These are phyloP conservation scores for Pentalonia nigronervosa DNA, from an alignment of 1,140 invertebrate genomes.

Conservation along the genomic window DNA sequence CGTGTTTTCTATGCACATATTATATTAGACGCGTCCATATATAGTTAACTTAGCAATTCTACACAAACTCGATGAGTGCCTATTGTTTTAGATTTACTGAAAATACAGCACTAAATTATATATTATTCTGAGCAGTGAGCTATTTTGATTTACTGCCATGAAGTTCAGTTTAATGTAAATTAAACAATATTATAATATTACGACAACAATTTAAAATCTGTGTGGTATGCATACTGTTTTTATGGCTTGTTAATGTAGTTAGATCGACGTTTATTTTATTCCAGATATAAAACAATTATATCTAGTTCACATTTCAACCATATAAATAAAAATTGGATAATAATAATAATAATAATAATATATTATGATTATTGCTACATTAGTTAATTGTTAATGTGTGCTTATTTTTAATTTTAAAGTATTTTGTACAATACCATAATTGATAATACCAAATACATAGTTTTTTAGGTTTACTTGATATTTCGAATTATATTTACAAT, in stretches of 20 bases:
- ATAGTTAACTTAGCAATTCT: no score
- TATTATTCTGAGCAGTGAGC: neutral
- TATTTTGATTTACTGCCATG: neutral
- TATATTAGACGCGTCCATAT: neutral
- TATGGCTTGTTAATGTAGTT: neutral
- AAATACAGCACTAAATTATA: neutral
- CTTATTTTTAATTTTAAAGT: neutral
- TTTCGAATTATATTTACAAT: neutral
- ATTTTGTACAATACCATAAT: neutral
- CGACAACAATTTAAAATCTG: neutral
- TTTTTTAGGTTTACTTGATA: neutral
- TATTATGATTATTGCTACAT: no score
- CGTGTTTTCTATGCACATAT: neutral
- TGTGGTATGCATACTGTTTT: neutral
- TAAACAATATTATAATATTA: neutral
- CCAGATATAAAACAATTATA: neutral
- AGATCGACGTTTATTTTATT: neutral
- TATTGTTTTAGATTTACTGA: neutral
- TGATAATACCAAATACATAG: no score
- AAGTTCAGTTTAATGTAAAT: neutral
- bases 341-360: neutral
- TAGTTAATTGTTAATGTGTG: neutral
- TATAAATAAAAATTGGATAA: neutral
- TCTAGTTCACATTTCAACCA: neutral
- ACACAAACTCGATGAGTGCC: neutral